Evolutionary conservation across 2,888 invertebrate species (phyloP).

Genomic region (Nudaria mundana): DNA sequence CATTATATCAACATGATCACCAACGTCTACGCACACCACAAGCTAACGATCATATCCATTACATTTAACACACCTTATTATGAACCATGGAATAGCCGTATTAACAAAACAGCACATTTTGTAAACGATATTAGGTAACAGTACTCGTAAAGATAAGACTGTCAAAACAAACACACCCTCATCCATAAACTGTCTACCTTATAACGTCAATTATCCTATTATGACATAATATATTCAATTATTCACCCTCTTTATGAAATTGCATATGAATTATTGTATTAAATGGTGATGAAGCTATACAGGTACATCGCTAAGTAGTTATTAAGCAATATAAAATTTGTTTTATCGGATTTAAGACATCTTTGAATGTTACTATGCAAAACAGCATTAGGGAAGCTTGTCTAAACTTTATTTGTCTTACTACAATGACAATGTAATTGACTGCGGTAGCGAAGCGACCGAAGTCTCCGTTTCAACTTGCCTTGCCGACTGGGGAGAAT

Average conservation of each 20-base stretch:
- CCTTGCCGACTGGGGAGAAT: too few relatives aligned
- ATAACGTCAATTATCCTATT: constrained; percentile 44
- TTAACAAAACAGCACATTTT: constrained; percentile 30
- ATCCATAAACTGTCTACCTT: constrained; percentile 47
- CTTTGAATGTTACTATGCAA: too few relatives aligned
- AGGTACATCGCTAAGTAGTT: constrained; percentile 20
- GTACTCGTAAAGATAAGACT: constrained; percentile 45
- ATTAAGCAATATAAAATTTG: constrained; percentile 14
- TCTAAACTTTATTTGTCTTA: too few relatives aligned
- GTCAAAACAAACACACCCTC: constrained; percentile 32
- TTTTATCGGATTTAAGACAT: constrained; percentile 2
- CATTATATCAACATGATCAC: not conserved
- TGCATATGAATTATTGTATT: constrained; percentile 20
- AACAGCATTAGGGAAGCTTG: too few relatives aligned
- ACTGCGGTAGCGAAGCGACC: too few relatives aligned
- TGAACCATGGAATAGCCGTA: constrained; percentile 23
- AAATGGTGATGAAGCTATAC: constrained; percentile 19
- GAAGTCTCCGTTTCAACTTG: too few relatives aligned
- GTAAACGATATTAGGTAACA: constrained; percentile 32
- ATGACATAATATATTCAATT: constrained; percentile 43
- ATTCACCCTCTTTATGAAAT: constrained; percentile 37
- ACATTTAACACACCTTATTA: constrained; percentile 25
- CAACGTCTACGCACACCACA: constrained; percentile 6
- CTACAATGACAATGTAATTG: too few relatives aligned
- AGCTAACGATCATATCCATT: constrained; percentile 20